Percentiles rank a stretch among this genome's conserved stretches.
Evolutionary conservation across 2,797 vertebrate genomes (phyloP).

Genomic region (Bucorvus abyssinicus): DNA sequence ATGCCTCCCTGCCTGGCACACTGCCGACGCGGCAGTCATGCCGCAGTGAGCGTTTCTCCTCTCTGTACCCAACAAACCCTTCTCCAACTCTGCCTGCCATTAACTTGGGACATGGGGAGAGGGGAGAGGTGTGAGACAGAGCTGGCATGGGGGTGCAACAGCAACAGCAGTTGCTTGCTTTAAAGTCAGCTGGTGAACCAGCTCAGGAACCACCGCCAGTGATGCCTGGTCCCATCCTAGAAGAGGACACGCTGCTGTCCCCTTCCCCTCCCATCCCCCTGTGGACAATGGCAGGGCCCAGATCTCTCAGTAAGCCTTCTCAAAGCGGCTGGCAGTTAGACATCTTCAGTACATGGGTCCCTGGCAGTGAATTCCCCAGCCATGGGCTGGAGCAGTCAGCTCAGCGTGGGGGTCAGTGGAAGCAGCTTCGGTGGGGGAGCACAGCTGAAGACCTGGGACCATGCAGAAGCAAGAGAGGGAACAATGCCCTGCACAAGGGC

Average conservation of each 20-base stretch:
- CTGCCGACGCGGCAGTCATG: not conserved
- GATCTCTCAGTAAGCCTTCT: not conserved
- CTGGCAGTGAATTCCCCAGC: not conserved
- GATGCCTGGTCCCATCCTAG: rapidly evolving
- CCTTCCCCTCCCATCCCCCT: rapidly evolving
- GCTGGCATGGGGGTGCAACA: rapidly evolving
- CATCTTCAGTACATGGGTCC: rapidly evolving
- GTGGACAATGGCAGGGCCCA: not conserved
- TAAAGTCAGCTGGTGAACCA: rapidly evolving
- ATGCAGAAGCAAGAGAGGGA: rapidly evolving
- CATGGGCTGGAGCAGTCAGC: rapidly evolving
- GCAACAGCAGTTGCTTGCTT: not conserved
- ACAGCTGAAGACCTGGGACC: too few relatives aligned
- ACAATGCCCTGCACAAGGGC: not conserved
- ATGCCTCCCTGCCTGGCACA: not conserved
- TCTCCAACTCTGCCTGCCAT: not conserved
- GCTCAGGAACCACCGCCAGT: rapidly evolving
- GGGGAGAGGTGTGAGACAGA: rapidly evolving
- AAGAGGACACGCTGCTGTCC: not conserved
- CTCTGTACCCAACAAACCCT: not conserved
- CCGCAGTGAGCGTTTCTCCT: not conserved
- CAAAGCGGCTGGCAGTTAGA: not conserved
- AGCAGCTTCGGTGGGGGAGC: rapidly evolving
- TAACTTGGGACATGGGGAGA: not conserved
- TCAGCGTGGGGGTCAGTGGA: rapidly evolving